A percentile compares a stretch with the other conserved stretches of the same genome.
Conservation (phyloP, 2,113 vertebrate genomes). For the Callopanchax toddi region DNA sequence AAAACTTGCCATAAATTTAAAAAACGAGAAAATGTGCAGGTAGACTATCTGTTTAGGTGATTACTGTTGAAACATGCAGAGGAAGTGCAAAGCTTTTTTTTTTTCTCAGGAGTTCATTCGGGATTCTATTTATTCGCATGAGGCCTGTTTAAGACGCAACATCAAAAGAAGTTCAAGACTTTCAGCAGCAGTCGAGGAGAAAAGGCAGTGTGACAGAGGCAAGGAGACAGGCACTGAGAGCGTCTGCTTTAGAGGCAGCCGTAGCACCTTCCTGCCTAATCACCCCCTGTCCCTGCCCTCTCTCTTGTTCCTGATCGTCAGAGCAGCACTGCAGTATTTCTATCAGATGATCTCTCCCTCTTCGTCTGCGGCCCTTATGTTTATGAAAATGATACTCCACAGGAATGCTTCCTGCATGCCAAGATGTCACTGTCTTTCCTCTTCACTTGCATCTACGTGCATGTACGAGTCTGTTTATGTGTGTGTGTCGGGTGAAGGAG, state of each 20-base stretch:
- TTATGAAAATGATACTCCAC: slow-evolving; percentile 80
- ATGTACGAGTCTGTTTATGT: slow-evolving; percentile 43
- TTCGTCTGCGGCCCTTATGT: slow-evolving; percentile 77
- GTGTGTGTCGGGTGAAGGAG: not conserved
- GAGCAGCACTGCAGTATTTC: slow-evolving; percentile 75
- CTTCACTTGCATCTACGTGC: slow-evolving; percentile 61
- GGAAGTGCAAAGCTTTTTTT: slow-evolving; percentile 1
- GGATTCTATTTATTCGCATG: slow-evolving; percentile 1
- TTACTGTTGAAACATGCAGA: not conserved
- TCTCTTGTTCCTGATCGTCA: slow-evolving; percentile 71
- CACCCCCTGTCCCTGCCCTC: slow-evolving; percentile 65
- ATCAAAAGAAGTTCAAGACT: slow-evolving; percentile 28
- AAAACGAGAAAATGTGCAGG: not conserved
- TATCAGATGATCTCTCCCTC: slow-evolving; percentile 76
- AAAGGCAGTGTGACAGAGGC: slow-evolving; percentile 34
- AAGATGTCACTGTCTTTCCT: slow-evolving; percentile 78
- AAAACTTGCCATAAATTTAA: not conserved
- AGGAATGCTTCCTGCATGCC: slow-evolving; percentile 78
- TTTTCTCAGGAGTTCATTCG: not conserved
- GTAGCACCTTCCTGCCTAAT: slow-evolving; percentile 70
- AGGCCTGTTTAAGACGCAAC: slow-evolving; percentile 31
- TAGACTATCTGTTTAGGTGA: not conserved
- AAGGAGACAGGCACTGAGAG: slow-evolving; percentile 42
- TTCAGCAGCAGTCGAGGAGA: slow-evolving; percentile 38
- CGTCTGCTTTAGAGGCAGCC: slow-evolving; percentile 56